Conservation (phyloP, 2,113 vertebrate species). For the Shinisaurus crocodilurus region DNA sequence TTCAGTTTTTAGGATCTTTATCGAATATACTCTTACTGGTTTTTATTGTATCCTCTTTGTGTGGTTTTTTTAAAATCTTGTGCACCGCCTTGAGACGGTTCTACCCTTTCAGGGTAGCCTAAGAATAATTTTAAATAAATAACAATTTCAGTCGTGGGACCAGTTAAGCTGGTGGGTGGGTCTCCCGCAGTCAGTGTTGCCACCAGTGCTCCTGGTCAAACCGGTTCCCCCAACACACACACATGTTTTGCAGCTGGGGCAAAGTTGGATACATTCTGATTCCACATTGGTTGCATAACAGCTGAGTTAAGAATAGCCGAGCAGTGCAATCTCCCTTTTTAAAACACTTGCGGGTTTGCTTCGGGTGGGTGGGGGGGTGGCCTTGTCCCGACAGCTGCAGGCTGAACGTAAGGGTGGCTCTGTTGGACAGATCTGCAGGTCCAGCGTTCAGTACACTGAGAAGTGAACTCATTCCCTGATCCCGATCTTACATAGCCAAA, state of each 20-base stretch:
- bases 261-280: not conserved
- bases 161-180: too few species aligned
- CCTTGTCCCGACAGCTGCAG: conserved; percentile 7
- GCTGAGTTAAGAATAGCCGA: not conserved
- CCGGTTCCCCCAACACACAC: not conserved
- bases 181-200: not conserved
- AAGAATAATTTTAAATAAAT: too few species aligned
- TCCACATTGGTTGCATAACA: not conserved
- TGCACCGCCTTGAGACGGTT: too few species aligned
- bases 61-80: too few species aligned
- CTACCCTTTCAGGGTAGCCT: too few species aligned
- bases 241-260: too few species aligned
- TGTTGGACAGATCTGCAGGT: too few species aligned
- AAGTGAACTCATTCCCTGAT: not conserved
- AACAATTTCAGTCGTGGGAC: too few species aligned
- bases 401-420: not conserved
- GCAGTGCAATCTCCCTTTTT: not conserved
- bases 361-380: not conserved
- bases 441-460: not conserved
- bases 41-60: too few species aligned
- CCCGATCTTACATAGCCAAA: not conserved
- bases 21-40: too few species aligned
- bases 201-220: not conserved
- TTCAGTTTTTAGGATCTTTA: too few species aligned
- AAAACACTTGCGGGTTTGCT: not conserved